A percentile compares a stretch with the other conserved stretches of the same genome.
Evolutionary conservation across 2,113 vertebrate genomes (phyloP).

Genomic region (Azemiops feae): DNA sequence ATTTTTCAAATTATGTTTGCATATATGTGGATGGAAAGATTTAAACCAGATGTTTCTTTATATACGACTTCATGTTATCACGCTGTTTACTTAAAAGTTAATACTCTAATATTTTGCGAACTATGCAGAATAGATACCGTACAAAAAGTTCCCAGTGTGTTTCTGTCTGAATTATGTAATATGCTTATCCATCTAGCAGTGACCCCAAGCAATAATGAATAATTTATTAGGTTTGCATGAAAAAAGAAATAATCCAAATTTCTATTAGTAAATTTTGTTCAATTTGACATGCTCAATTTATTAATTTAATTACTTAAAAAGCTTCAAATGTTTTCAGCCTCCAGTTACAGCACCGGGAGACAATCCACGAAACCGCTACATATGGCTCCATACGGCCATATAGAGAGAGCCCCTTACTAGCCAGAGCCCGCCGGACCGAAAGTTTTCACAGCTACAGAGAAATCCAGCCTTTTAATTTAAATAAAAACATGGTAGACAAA

Average conservation of each 20-base stretch:
- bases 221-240: not conserved
- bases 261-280: not conserved
- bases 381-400: slow-evolving; percentile 90
- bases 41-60: not conserved
- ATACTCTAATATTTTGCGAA: not conserved
- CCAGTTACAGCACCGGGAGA: slow-evolving; percentile 85
- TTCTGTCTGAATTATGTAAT: not conserved
- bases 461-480: slow-evolving; percentile 85
- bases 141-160: not conserved
- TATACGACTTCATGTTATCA: not conserved
- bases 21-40: not conserved
- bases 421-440: slow-evolving; percentile 89
- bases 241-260: not conserved
- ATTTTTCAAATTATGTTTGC: fast-evolving
- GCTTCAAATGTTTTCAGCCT: slow-evolving; percentile 71
- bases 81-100: not conserved
- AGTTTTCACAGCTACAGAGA: slow-evolving; percentile 93
- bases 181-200: not conserved
- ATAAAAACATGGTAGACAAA: slow-evolving; percentile 75
- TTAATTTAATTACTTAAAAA: not conserved
- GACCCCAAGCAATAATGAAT: not conserved
- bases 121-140: not conserved
- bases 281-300: not conserved
- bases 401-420: slow-evolving; percentile 92
- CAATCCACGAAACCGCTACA: slow-evolving; percentile 81